Conservation (phyloP, 2,113 vertebrate species). For the Pontoporia blainvillei region DNA sequence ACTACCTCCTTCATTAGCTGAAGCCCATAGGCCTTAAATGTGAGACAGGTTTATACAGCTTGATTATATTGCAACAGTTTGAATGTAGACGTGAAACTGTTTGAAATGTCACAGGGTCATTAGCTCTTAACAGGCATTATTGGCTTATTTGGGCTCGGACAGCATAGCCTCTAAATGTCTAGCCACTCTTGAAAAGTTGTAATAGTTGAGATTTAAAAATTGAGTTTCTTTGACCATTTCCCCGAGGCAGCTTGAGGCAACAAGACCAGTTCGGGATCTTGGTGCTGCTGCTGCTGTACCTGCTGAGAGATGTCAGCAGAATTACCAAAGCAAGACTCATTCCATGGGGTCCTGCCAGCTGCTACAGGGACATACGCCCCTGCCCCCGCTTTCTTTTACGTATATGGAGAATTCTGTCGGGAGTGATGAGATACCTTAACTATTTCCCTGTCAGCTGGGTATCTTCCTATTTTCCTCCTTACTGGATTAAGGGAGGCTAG, state of each 20-base stretch:
- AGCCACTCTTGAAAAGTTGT: neutral
- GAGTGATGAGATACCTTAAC: neutral
- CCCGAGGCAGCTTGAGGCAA: neutral
- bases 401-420: neutral
- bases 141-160: neutral
- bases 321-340: neutral
- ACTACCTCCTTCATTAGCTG: neutral
- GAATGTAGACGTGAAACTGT: neutral
- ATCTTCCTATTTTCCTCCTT: neutral
- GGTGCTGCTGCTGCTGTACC: neutral
- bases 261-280: neutral
- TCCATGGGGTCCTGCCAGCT: neutral
- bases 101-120: neutral
- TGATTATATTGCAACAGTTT: neutral
- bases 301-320: neutral
- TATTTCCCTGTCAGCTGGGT: neutral
- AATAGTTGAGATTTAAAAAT: neutral
- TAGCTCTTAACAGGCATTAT: neutral
- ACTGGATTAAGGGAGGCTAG: neutral
- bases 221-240: neutral
- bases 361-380: neutral
- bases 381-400: neutral
- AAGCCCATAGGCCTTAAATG: neutral
- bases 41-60: neutral
- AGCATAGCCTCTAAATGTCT: neutral